phyloP scores from a whole-genome alignment of 2,888 invertebrate species.

The Drosophila quinaria region DNA sequence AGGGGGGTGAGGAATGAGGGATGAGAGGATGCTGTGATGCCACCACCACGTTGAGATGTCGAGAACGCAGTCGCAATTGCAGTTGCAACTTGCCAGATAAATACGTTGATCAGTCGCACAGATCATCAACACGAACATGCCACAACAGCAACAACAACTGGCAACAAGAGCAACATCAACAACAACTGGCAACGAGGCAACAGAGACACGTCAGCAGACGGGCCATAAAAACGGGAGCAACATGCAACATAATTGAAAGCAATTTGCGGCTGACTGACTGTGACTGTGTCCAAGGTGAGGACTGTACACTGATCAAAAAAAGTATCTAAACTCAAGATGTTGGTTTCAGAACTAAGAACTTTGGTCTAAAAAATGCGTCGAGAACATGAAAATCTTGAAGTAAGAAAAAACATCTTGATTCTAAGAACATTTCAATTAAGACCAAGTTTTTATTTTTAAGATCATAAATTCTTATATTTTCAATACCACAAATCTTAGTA shows the following conservation, averaged over 20 bases:
- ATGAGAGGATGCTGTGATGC: neutral
- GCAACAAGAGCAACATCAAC: slow-evolving; percentile 12
- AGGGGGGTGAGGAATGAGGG: neutral
- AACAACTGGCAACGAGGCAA: slow-evolving; percentile 16
- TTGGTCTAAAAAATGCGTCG: too few species aligned
- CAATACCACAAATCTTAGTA: too few species aligned
- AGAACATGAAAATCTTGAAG: too few species aligned
- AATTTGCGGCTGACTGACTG: slow-evolving; percentile 73
- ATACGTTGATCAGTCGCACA: slow-evolving; percentile 73
- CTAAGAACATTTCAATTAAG: too few species aligned
- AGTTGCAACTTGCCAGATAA: slow-evolving; percentile 52
- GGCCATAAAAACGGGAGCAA: slow-evolving; percentile 76
- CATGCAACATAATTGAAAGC: slow-evolving; percentile 80
- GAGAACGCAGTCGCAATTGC: slow-evolving; percentile 65
- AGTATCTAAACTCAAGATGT: too few species aligned
- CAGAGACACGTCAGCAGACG: slow-evolving; percentile 72
- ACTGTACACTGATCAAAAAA: too few species aligned
- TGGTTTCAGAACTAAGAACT: too few species aligned
- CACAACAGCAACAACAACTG: slow-evolving; percentile 34
- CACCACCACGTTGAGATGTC: slow-evolving; percentile 44
- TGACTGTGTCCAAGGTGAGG: slow-evolving; percentile 38
- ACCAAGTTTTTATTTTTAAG: too few species aligned
- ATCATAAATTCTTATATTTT: too few species aligned
- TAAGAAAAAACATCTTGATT: too few species aligned
- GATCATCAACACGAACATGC: slow-evolving; percentile 70